These are phyloP conservation scores for Manis javanica DNA, from an alignment of 2,797 vertebrate species.

Conservation along the genomic window DNA sequence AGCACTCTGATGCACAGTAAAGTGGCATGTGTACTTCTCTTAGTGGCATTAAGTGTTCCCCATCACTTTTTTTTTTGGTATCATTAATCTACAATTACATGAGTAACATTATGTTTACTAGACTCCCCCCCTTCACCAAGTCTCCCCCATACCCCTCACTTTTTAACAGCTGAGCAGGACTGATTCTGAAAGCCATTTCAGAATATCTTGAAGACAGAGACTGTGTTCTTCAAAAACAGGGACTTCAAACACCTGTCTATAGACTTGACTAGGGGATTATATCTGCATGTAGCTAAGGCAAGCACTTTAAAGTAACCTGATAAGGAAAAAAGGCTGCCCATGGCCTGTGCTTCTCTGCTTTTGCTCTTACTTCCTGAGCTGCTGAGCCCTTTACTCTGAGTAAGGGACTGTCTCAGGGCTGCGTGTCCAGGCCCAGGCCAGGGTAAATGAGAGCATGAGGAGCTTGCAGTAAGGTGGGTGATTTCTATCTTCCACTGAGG, in stretches of 20 bases:
- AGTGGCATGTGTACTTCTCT: background rate
- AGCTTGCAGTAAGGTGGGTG: background rate
- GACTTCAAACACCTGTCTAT: background rate
- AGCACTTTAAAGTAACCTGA: background rate
- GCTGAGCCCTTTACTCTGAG: background rate
- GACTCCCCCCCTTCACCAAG: too few species aligned
- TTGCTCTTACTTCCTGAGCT: background rate
- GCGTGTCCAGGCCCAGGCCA: background rate
- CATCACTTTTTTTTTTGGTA: background rate
- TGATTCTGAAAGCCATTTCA: background rate
- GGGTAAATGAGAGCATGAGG: background rate
- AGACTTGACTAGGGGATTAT: background rate
- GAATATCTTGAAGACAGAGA: too few species aligned
- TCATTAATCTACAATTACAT: too few species aligned
- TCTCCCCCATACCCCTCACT: background rate
- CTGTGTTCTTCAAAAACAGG: too few species aligned
- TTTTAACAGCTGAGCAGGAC: background rate
- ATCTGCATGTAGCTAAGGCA: background rate
- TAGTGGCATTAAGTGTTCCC: background rate
- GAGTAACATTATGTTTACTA: too few species aligned
- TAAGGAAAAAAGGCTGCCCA: background rate
- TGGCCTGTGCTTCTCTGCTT: background rate
- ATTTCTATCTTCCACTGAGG: background rate
- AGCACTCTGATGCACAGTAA: background rate
- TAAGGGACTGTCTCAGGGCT: background rate